phyloP scores from a whole-genome alignment of 2,888 invertebrate genomes.

The Brenthis ino region DNA sequence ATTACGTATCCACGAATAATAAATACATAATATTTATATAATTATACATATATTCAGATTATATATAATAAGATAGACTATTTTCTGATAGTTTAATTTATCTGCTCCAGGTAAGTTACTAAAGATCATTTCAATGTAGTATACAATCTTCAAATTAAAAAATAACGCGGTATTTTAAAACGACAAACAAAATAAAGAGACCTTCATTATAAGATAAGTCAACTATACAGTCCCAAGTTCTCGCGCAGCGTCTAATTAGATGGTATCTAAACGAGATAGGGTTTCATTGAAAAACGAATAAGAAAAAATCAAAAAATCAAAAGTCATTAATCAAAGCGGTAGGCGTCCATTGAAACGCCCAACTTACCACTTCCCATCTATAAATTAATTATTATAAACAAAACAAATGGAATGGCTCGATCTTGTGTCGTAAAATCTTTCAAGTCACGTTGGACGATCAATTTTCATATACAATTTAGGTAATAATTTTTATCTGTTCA shows the following conservation, averaged over 20 bases:
- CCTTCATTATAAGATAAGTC: conserved; percentile 13
- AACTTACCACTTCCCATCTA: conserved; percentile 55
- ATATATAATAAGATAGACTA: too few relatives aligned
- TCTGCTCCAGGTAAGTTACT: too few relatives aligned
- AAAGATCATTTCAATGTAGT: too few relatives aligned
- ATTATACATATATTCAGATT: too few relatives aligned
- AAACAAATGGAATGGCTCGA: conserved; percentile 45
- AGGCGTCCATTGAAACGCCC: conserved; percentile 52
- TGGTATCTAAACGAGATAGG: conserved; percentile 46
- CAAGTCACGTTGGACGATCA: conserved; percentile 11
- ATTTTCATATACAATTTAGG: conserved; percentile 1
- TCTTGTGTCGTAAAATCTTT: conserved; percentile 26
- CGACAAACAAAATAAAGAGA: neutral
- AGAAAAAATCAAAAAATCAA: conserved; percentile 53
- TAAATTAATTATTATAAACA: conserved; percentile 63
- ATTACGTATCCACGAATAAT: neutral
- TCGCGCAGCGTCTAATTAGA: conserved; percentile 65
- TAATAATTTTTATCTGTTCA: conserved; percentile 51
- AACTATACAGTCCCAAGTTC: conserved; percentile 43
- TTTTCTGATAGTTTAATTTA: too few relatives aligned
- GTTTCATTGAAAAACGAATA: conserved; percentile 48
- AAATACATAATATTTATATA: too few relatives aligned
- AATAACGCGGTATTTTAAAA: neutral
- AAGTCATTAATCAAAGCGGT: conserved; percentile 64
- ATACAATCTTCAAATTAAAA: neutral